These are phyloP conservation scores for Ylistrum balloti DNA, from an alignment of 1,140 invertebrate genomes.

Conservation along the genomic window DNA sequence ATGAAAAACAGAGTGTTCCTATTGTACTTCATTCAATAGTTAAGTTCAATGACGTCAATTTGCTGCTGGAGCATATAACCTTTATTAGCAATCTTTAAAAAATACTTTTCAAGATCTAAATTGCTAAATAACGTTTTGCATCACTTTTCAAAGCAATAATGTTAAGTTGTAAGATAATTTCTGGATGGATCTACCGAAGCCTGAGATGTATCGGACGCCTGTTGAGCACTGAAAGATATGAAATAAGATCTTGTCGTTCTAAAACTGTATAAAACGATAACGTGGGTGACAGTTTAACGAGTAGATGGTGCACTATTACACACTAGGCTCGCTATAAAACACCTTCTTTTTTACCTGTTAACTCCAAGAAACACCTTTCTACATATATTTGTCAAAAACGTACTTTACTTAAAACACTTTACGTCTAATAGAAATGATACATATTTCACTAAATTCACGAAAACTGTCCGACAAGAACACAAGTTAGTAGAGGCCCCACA, in stretches of 20 bases:
- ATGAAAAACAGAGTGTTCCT: no score
- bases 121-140: neutral
- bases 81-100: no score
- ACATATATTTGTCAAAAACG: constrained; percentile 28
- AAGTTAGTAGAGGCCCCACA: neutral
- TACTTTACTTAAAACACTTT: constrained; percentile 20
- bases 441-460: neutral
- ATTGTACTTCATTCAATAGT: neutral
- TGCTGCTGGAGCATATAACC: no score
- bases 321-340: constrained; percentile 16
- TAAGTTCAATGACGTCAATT: neutral
- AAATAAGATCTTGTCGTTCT: constrained; percentile 35
- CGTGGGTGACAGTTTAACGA: neutral
- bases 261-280: constrained; percentile 4
- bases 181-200: constrained; percentile 21
- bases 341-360: constrained; percentile 35
- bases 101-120: neutral
- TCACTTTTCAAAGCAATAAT: neutral
- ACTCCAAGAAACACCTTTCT: constrained; percentile 15
- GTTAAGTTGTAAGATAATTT: neutral
- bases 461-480: neutral
- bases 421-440: neutral
- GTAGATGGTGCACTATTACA: neutral
- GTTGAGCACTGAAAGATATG: constrained; percentile 7
- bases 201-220: constrained; percentile 8